phyloP scores from a whole-genome alignment of 1,140 invertebrate genomes.

The Tetragonula clypearis region DNA sequence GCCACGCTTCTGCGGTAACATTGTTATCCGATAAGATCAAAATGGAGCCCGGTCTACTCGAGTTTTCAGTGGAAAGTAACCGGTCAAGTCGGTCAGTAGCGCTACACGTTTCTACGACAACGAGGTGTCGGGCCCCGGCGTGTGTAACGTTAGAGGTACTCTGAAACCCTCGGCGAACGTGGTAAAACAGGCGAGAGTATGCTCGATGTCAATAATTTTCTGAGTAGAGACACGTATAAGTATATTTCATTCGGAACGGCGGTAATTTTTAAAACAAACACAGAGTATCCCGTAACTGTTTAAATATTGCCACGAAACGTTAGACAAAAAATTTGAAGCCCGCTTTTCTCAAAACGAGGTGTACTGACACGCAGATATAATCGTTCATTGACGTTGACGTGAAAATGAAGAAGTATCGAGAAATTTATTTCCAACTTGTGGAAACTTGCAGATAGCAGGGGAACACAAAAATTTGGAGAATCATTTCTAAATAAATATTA shows the following conservation, averaged over 20 bases:
- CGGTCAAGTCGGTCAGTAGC: slow-evolving; percentile 19
- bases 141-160: slow-evolving; percentile 1
- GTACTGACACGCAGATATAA: no score
- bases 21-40: slow-evolving; percentile 51
- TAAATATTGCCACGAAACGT: neutral
- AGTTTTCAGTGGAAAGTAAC: slow-evolving; percentile 50
- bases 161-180: neutral
- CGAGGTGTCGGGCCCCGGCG: neutral
- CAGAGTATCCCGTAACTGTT: neutral
- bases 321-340: neutral
- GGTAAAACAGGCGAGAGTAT: neutral
- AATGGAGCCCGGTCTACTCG: slow-evolving; percentile 34
- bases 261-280: neutral
- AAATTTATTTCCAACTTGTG: no score
- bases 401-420: neutral
- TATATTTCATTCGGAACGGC: neutral
- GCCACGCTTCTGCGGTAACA: slow-evolving; percentile 31
- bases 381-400: neutral
- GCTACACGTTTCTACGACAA: slow-evolving; percentile 24
- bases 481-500: neutral
- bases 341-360: neutral
- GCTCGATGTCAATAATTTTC: slow-evolving; percentile 4
- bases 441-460: no score
- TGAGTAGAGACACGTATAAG: neutral
- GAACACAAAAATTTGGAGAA: neutral